phyloP scores from a whole-genome alignment of 2,797 vertebrate genomes.

The Jordanella pulchra region DNA sequence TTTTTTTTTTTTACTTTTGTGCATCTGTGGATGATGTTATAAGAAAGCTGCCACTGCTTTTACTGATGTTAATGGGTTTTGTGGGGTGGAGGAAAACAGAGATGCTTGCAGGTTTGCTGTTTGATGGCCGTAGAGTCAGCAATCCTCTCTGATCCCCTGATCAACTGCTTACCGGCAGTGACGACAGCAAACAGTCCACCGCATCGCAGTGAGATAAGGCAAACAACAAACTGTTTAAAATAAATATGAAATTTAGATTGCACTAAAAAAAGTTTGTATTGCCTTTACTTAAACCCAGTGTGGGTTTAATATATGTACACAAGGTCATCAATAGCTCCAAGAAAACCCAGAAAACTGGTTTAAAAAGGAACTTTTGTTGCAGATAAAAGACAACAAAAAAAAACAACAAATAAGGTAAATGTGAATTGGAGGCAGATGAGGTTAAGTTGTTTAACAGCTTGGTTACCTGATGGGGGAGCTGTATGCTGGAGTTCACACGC shows the following conservation, averaged over 20 bases:
- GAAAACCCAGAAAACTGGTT: background rate
- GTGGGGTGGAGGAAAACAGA: background rate
- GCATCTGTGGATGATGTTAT: background rate
- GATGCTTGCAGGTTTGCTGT: conserved; percentile 37
- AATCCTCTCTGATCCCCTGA: conserved; percentile 78
- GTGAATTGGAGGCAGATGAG: background rate
- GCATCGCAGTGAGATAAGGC: conserved; percentile 13
- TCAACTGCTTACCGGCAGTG: conserved; percentile 74
- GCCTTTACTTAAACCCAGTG: no score
- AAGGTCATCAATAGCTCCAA: background rate
- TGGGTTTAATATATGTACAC: background rate
- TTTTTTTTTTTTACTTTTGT: background rate
- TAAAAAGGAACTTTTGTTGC: background rate
- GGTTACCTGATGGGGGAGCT: conserved; percentile 40
- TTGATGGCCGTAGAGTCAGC: conserved; percentile 52
- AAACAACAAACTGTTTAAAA: conserved; percentile 2
- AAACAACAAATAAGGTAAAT: background rate
- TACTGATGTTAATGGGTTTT: background rate
- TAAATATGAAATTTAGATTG: background rate
- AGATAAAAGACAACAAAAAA: background rate
- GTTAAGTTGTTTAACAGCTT: conserved; percentile 6
- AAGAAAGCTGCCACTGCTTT: background rate
- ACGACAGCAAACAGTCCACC: conserved; percentile 67
- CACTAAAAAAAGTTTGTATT: background rate
- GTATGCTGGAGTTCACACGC: conserved; percentile 55